Conservation (phyloP, 92 coral and sea anemone species). For the Porites lobata region DNA sequence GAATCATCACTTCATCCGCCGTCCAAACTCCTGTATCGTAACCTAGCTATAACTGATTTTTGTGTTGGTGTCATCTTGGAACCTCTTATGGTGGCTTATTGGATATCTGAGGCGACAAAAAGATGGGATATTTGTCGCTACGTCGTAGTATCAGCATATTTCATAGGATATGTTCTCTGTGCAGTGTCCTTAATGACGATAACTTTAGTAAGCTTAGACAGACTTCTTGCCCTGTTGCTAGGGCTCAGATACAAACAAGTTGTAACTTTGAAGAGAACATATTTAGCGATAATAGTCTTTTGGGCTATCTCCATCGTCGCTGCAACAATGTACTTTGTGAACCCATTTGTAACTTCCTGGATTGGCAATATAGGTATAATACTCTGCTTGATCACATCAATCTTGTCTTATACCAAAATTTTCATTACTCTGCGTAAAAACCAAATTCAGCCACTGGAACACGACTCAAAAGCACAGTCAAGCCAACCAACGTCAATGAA, state of each 20-base stretch:
- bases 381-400: too few species aligned
- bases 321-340: too few species aligned
- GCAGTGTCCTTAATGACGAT: slow-evolving; percentile 5
- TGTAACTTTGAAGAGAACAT: neutral
- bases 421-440: too few species aligned
- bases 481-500: too few species aligned
- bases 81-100: neutral
- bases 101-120: neutral
- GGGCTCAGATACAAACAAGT: slow-evolving; percentile 20
- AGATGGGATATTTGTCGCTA: neutral
- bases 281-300: too few species aligned
- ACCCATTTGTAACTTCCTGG: too few species aligned
- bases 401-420: too few species aligned
- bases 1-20: slow-evolving; percentile 13
- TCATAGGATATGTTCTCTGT: neutral
- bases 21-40: slow-evolving; percentile 23
- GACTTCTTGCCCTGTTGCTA: slow-evolving; percentile 32
- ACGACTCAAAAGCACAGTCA: too few species aligned
- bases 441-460: too few species aligned
- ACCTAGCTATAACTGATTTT: neutral
- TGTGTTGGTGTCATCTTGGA: neutral
- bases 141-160: neutral
- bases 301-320: too few species aligned
- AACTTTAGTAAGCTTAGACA: slow-evolving; percentile 7
- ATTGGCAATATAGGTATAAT: too few species aligned